These are phyloP conservation scores for Chlamydotis undulata DNA, from an alignment of 2,113 vertebrate genomes.

Conservation along the genomic window DNA sequence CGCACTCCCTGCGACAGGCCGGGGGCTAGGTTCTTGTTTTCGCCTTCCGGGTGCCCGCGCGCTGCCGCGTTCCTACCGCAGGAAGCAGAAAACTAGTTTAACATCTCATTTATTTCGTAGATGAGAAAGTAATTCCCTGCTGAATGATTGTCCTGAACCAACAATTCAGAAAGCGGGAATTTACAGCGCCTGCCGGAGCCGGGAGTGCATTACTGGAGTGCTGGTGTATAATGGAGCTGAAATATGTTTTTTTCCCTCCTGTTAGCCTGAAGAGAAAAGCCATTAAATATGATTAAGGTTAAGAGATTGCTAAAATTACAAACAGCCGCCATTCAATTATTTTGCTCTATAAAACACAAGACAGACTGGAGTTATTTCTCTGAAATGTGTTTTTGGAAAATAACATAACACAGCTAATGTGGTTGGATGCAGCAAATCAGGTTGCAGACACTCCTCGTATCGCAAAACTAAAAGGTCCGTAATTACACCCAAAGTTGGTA, in stretches of 20 bases:
- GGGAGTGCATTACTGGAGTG: constrained; percentile 63
- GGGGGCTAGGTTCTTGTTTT: not conserved
- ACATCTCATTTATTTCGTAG: constrained; percentile 85
- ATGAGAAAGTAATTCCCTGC: constrained; percentile 85
- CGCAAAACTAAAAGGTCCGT: constrained; percentile 77
- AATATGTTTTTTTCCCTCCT: constrained; percentile 72
- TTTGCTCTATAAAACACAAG: constrained; percentile 83
- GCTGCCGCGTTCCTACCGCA: constrained; percentile 58
- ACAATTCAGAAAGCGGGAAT: constrained; percentile 81
- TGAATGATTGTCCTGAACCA: constrained; percentile 83
- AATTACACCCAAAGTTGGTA: constrained; percentile 78
- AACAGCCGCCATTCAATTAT: constrained; percentile 87
- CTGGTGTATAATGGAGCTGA: constrained; percentile 61
- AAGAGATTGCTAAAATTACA: constrained; percentile 87
- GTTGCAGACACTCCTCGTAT: constrained; percentile 76
- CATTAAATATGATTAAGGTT: constrained; percentile 88
- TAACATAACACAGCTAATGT: constrained; percentile 82
- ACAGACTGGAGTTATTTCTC: constrained; percentile 83
- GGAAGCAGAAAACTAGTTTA: constrained; percentile 84
- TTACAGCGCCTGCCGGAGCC: constrained; percentile 73
- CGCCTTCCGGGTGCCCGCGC: constrained; percentile 5
- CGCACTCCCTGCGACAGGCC: not conserved
- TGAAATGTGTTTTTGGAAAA: constrained; percentile 84
- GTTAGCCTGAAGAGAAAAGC: constrained; percentile 86
- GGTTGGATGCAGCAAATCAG: constrained; percentile 81